A percentile compares a stretch with the other conserved stretches of the same genome.
phyloP scores from a whole-genome alignment of 2,797 vertebrate genomes.

The Champsocephalus gunnari region DNA sequence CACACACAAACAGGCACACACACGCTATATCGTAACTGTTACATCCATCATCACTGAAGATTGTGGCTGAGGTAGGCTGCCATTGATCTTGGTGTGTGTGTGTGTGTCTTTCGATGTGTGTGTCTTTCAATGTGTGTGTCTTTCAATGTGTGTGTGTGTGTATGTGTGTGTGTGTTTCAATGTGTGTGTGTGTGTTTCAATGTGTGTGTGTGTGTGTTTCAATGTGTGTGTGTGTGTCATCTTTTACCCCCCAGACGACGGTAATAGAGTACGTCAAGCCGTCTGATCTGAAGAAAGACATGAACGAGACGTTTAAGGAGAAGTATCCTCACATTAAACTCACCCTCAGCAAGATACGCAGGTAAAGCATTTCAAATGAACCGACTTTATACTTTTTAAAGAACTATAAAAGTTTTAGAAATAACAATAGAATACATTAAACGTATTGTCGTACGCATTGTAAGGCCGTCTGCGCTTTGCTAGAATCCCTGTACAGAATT shows the following conservation, averaged over 20 bases:
- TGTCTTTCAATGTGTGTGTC: background rate
- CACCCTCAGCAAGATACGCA: slow-evolving; percentile 97
- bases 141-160: background rate
- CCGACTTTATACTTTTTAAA: background rate
- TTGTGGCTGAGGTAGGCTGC: slow-evolving; percentile 12
- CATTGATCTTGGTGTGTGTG: background rate
- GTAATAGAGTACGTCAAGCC: slow-evolving; percentile 98
- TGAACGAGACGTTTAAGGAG: slow-evolving; percentile 98
- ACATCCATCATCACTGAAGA: slow-evolving; percentile 24
- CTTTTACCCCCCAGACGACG: slow-evolving; percentile 87
- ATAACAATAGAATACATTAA: background rate
- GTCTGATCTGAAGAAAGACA: slow-evolving; percentile 97
- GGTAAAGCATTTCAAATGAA: slow-evolving; percentile 76
- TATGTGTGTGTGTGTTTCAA: background rate
- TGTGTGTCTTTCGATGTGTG: background rate
- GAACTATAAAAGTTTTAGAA: fast-evolving
- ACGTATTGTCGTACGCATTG: no score
- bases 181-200: background rate
- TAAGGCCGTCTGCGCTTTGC: background rate
- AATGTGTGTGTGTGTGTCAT: slow-evolving; percentile 8
- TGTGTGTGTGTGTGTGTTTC: slow-evolving; percentile 19
- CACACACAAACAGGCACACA: slow-evolving; percentile 3
- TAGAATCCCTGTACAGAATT: background rate
- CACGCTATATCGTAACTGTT: background rate
- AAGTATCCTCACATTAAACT: slow-evolving; percentile 96